phyloP scores from a whole-genome alignment of 2,888 invertebrate species.

The Panopea generosa region DNA sequence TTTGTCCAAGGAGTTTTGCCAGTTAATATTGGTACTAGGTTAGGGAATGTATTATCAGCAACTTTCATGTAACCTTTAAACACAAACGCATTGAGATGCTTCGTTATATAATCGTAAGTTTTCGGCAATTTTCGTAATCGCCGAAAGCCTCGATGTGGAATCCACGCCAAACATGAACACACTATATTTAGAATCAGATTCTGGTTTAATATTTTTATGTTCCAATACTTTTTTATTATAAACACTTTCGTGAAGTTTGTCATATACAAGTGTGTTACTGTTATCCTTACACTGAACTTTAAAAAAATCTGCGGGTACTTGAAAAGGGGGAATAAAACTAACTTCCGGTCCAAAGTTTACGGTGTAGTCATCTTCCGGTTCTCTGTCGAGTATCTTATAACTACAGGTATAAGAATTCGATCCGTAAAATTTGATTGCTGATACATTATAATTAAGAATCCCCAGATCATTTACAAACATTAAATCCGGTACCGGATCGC shows the following conservation, averaged over 20 bases:
- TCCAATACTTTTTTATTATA: slow-evolving; percentile 18
- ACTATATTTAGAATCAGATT: slow-evolving; percentile 38
- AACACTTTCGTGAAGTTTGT: slow-evolving; percentile 60
- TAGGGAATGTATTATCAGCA: slow-evolving; percentile 70
- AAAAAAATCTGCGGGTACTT: slow-evolving; percentile 63
- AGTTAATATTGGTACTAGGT: slow-evolving; percentile 66
- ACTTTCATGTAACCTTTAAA: slow-evolving; percentile 72
- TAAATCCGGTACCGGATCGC: slow-evolving; percentile 55
- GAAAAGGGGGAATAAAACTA: slow-evolving; percentile 36
- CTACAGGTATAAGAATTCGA: slow-evolving; percentile 36
- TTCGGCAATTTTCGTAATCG: slow-evolving; percentile 69
- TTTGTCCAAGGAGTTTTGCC: slow-evolving; percentile 61
- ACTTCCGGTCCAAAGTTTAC: slow-evolving; percentile 55
- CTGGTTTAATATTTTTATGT: slow-evolving; percentile 12
- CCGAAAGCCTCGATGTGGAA: slow-evolving; percentile 67
- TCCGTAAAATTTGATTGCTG: slow-evolving; percentile 29
- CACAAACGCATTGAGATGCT: slow-evolving; percentile 56
- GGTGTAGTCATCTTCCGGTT: slow-evolving; percentile 54
- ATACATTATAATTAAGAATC: slow-evolving; percentile 50
- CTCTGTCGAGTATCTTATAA: slow-evolving; percentile 49
- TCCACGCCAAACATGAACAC: slow-evolving; percentile 70
- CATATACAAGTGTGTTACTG: slow-evolving; percentile 40
- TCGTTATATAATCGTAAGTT: slow-evolving; percentile 65
- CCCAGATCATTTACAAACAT: slow-evolving; percentile 55
- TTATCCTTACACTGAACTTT: slow-evolving; percentile 55